Evolutionary conservation across 2,888 invertebrate species (phyloP).

Genomic region (Ormyrus nitidulus): DNA sequence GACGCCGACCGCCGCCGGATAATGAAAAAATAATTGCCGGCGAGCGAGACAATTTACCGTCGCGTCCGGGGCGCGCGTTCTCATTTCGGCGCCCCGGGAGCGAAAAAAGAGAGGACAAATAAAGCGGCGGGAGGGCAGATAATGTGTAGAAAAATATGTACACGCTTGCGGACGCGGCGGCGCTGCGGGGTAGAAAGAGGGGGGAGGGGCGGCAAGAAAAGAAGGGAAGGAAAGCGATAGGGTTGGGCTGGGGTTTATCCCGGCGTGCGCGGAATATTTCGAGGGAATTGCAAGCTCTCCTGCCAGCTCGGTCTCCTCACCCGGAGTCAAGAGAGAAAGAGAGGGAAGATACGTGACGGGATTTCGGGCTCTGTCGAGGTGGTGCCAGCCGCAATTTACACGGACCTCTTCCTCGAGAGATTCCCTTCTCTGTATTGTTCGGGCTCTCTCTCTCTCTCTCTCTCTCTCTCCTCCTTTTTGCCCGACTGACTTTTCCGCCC

Average conservation of each 20-base stretch:
- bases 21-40: slow-evolving; percentile 25
- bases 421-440: slow-evolving; percentile 9
- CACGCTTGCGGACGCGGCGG: neutral
- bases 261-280: slow-evolving; percentile 55
- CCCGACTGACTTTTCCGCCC: neutral
- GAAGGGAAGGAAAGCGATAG: neutral
- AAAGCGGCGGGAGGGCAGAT: slow-evolving; percentile 38
- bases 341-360: slow-evolving; percentile 51
- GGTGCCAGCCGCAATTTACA: slow-evolving; percentile 47
- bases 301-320: slow-evolving; percentile 16
- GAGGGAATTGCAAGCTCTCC: slow-evolving; percentile 10
- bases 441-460: neutral
- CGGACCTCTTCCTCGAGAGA: slow-evolving; percentile 14
- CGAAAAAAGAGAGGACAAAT: slow-evolving; percentile 5
- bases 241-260: slow-evolving; percentile 3
- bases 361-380: slow-evolving; percentile 39
- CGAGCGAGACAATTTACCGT: slow-evolving; percentile 14
- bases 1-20: too few relatives aligned
- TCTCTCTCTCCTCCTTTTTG: neutral
- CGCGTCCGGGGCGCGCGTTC: too few relatives aligned
- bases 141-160: slow-evolving; percentile 17
- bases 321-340: too few relatives aligned
- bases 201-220: neutral
- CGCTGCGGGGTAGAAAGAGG: neutral
- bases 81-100: too few relatives aligned